Conservation (phyloP, 2,113 vertebrate species). For the Coptodon bakossiorum region DNA sequence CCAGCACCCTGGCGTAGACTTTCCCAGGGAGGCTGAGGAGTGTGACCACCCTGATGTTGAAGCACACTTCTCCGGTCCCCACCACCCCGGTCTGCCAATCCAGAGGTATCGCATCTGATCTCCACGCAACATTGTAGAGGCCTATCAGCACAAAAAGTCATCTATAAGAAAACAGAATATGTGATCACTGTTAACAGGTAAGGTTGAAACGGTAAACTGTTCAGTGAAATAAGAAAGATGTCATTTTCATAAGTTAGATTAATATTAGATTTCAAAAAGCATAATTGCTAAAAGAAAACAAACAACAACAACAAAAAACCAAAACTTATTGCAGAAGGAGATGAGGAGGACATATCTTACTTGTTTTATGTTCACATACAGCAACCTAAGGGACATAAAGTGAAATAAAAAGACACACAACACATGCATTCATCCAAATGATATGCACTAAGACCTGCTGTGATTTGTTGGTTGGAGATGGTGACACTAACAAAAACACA, state of each 20-base stretch:
- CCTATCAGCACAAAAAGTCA: background rate
- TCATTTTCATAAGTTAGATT: background rate
- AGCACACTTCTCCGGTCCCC: fast-evolving
- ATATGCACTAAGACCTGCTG: background rate
- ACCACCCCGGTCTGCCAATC: background rate
- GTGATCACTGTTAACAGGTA: background rate
- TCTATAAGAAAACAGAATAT: background rate
- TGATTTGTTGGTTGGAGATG: background rate
- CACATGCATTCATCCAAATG: background rate
- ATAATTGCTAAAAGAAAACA: background rate
- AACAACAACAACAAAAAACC: too few relatives aligned
- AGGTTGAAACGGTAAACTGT: background rate
- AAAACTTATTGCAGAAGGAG: background rate
- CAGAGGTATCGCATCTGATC: background rate
- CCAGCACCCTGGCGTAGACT: fast-evolving
- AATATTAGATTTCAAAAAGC: background rate
- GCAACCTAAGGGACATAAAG: background rate
- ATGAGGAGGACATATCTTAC: background rate
- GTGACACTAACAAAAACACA: background rate
- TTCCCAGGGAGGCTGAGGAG: background rate
- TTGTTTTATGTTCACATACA: background rate
- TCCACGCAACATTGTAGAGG: background rate
- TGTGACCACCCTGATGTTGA: background rate
- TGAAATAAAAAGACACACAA: background rate
- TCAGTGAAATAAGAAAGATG: background rate